Percentiles rank a stretch among this genome's conserved stretches.
phyloP scores from a whole-genome alignment of 2,797 vertebrate genomes.

The Decapterus maruadsi region DNA sequence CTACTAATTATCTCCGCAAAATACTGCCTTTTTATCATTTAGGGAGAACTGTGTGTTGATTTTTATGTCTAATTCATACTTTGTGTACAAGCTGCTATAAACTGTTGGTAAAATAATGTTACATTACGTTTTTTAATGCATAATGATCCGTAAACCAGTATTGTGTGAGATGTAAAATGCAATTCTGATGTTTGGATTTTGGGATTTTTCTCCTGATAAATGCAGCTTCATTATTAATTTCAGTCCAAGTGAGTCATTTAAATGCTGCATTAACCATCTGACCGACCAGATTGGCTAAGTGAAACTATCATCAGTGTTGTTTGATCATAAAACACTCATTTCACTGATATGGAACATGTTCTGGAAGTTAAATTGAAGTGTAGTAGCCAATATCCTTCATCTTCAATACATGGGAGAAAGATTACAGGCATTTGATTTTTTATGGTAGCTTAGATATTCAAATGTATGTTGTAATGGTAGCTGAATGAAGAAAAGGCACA shows the following conservation, averaged over 20 bases:
- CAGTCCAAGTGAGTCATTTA: neutral
- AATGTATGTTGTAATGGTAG: neutral
- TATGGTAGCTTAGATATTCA: too few relatives aligned
- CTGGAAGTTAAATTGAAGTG: neutral
- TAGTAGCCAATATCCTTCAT: neutral
- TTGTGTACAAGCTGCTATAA: neutral
- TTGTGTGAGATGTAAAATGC: neutral
- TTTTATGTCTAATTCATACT: neutral
- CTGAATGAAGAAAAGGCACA: neutral
- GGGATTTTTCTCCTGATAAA: neutral
- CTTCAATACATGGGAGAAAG: fast-evolving
- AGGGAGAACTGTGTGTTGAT: neutral
- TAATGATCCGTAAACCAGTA: too few relatives aligned
- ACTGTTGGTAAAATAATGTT: neutral
- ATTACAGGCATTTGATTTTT: neutral
- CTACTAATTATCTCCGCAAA: neutral
- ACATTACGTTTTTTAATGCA: neutral
- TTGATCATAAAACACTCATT: neutral
- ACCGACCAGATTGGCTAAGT: neutral
- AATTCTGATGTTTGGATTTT: neutral
- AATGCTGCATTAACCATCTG: neutral
- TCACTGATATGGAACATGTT: neutral
- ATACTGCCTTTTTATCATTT: too few relatives aligned
- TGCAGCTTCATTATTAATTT: neutral
- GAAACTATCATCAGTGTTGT: neutral